Evolutionary conservation across 2,113 vertebrate species (phyloP), one percentile per base, ranked within the genome.

Genomic region (Toxotes chatareus): DNA sequence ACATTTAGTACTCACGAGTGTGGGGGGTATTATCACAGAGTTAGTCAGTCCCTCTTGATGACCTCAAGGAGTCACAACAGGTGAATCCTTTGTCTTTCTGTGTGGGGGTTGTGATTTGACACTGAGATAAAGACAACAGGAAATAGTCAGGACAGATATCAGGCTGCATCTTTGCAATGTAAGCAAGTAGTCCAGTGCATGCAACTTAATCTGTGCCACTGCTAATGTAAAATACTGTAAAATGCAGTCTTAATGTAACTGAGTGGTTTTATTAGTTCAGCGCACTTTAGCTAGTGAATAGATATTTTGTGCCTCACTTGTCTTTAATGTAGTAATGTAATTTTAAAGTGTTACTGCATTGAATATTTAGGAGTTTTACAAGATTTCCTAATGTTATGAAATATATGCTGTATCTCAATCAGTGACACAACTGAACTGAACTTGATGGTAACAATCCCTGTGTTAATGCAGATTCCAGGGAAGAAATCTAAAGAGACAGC

Each of bases 61-160:
- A 53, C 46, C 19, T 75, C 64, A 80, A n/a, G 49, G 10, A 82
- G 63, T 75, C 56, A 87, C 38, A 82, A 36, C 59, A 78, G 75
- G 76, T 75, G 49, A 78, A 62, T 27, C 4, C 19, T 62, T 5
- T 12, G 16, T 66, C 10, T 80, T 2, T 86, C 42, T 65, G 32
- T 21, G 73, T 49, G 31, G 11, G 3, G n/a, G 44, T 34, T 31
- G 78, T 7, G 13, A 57, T 55, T 55, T 31, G 6, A 46, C 4
- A 11, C 12, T 46, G 2, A 65, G 65, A 82, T 64, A 65, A 38
- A 81, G n/a, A 36, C 6, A 23, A 6, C n/a, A 42, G 14, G 42
- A 4, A 2, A 38, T 3, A 21, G 21, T 73, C 14, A 66, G 67
- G 38, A 42, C 46, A 53, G 36, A 53, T 9, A 69, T 40, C 44